Evolutionary conservation across 2,888 invertebrate species (phyloP).

Genomic region (Cryptus viduatorius): DNA sequence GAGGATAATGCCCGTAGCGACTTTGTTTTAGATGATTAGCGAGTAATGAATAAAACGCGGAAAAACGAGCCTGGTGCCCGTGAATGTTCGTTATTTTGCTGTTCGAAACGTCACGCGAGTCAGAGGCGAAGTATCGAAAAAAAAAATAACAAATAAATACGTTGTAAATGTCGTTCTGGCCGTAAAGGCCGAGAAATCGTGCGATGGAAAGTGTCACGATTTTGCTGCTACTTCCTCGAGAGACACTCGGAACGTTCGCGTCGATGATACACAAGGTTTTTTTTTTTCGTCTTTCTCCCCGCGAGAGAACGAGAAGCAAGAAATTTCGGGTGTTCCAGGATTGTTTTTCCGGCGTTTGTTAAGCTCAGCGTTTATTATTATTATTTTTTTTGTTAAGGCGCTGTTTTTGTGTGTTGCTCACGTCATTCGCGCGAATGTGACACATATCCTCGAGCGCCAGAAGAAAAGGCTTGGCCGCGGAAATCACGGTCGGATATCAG

Average conservation of each 20-base stretch:
- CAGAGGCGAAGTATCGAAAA: background rate
- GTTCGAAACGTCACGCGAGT: background rate
- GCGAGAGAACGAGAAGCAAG: background rate
- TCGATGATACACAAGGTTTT: background rate
- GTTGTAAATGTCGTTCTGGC: background rate
- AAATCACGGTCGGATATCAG: conserved; percentile 67
- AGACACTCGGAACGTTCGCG: conserved; percentile 1
- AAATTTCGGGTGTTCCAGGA: background rate
- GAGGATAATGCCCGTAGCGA: background rate
- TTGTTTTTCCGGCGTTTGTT: conserved; percentile 2
- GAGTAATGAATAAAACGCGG: conserved; percentile 10
- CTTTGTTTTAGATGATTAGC: background rate
- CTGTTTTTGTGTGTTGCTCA: conserved; percentile 65
- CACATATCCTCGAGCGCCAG: conserved; percentile 75
- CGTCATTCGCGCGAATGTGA: conserved; percentile 76
- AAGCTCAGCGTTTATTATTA: background rate
- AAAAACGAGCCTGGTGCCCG: conserved; percentile 49
- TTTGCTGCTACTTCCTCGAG: background rate
- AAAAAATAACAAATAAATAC: background rate
- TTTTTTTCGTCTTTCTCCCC: background rate
- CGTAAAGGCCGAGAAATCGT: background rate
- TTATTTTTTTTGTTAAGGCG: background rate
- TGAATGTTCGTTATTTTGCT: background rate
- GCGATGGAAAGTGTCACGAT: conserved; percentile 8
- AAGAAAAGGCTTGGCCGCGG: conserved; percentile 73